Conservation (phyloP, 1,140 invertebrate species). For the Ectropis grisescens region DNA sequence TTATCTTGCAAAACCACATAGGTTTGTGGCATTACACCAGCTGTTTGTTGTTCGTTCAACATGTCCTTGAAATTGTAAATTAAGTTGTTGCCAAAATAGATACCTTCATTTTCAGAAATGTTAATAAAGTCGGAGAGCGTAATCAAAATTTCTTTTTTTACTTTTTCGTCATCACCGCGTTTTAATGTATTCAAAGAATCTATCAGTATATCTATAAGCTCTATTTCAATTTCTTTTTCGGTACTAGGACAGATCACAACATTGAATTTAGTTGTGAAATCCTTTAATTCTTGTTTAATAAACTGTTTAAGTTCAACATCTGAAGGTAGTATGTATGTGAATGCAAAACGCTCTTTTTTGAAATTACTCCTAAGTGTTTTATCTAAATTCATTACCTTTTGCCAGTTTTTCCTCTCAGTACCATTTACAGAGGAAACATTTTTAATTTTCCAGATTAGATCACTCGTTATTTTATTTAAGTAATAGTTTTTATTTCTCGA, state of each 20-base stretch:
- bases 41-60: no score
- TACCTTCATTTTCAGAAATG: background rate
- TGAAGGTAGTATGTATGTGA: slow-evolving; percentile 12
- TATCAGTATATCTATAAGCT: background rate
- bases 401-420: no score
- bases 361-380: background rate
- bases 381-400: background rate
- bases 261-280: slow-evolving; percentile 1
- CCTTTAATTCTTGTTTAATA: slow-evolving; percentile 12
- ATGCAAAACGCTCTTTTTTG: slow-evolving; percentile 1
- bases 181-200: background rate
- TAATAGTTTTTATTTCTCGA: slow-evolving; percentile 8
- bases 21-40: no score
- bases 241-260: no score
- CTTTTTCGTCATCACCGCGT: background rate
- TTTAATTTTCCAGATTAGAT: slow-evolving; percentile 15
- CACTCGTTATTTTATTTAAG: slow-evolving; percentile 13
- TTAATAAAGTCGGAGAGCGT: background rate
- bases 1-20: no score
- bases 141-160: background rate
- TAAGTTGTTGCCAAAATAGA: background rate
- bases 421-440: no score
- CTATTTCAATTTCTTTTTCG: background rate
- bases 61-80: no score
- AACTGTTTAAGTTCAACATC: slow-evolving; percentile 20